These are phyloP conservation scores for Porites lobata DNA, from an alignment of 92 coral and sea anemone genomes.

Conservation along the genomic window DNA sequence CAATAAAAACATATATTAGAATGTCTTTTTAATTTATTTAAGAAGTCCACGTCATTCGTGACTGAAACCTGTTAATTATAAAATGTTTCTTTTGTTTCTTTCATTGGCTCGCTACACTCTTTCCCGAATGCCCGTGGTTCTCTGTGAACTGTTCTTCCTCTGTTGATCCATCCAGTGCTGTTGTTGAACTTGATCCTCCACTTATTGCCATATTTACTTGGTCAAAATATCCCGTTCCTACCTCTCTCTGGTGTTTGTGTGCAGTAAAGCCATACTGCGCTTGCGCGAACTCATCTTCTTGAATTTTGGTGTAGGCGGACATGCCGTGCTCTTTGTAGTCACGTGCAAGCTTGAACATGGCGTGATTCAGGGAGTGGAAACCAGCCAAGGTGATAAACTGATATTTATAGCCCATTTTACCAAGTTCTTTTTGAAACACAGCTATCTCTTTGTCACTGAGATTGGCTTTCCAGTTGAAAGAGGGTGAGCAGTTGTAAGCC, in stretches of 20 bases:
- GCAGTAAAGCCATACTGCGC: constrained; percentile 93
- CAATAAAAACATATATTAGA: no score
- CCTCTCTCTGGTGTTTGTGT: constrained; percentile 98
- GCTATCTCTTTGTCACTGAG: constrained; percentile 92
- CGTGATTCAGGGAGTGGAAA: constrained; percentile 96
- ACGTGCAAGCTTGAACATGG: constrained; percentile 95
- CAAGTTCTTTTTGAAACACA: constrained; percentile 93
- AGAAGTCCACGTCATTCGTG: no score
- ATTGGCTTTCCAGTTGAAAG: constrained; percentile 99
- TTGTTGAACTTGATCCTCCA: constrained; percentile 92
- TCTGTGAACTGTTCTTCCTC: constrained; percentile 92
- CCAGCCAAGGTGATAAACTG: constrained; percentile 99
- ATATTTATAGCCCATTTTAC: constrained; percentile 93
- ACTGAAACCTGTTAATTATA: no score
- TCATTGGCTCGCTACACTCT: constrained; percentile 5
- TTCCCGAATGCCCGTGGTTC: constrained; percentile 10
- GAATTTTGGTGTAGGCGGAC: constrained; percentile 92
- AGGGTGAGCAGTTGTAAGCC: constrained; percentile 99
- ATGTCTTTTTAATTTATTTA: no score
- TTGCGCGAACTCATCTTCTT: constrained; percentile 94
- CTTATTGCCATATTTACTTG: constrained; percentile 89
- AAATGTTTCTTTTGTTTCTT: neutral
- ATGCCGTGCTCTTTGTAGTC: constrained; percentile 93
- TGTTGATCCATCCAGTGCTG: constrained; percentile 94
- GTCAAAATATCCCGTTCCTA: constrained; percentile 97